Conservation (phyloP, 2,113 vertebrate genomes). For the Tupaia tana region DNA sequence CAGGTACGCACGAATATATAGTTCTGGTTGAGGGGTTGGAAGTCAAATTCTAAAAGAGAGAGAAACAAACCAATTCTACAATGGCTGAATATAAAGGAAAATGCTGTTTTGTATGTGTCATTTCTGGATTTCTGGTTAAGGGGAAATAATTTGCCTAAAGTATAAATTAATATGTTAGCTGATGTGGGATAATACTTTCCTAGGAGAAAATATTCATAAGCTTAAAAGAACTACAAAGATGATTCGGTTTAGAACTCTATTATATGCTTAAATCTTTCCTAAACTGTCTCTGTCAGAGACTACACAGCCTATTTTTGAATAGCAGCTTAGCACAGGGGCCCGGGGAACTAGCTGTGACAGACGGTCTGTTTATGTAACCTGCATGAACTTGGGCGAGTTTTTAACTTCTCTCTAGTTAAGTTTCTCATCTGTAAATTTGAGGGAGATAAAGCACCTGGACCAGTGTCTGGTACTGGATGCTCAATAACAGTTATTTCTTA, state of each 20-base stretch:
- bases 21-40: not conserved
- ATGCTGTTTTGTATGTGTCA: not conserved
- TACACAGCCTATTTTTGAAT: not conserved
- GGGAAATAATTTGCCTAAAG: not conserved
- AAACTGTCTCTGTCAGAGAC: not conserved
- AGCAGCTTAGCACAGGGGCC: not conserved
- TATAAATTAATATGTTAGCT: constrained; percentile 16
- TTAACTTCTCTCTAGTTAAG: constrained; percentile 49
- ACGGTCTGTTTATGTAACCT: not conserved
- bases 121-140: constrained; percentile 12
- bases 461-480: not conserved
- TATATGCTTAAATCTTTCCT: not conserved
- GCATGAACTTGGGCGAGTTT: not conserved
- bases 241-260: not conserved
- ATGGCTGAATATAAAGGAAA: not conserved
- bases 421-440: constrained; percentile 52
- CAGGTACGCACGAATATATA: not conserved
- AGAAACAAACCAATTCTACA: not conserved
- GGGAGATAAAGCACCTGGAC: constrained; percentile 31
- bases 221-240: not conserved
- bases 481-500: not conserved
- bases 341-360: not conserved
- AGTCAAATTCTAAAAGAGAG: not conserved
- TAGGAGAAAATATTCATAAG: not conserved
- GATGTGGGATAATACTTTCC: constrained; percentile 10